These are phyloP conservation scores for Corydoras maculifer DNA, from an alignment of 2,113 vertebrate genomes.

Conservation along the genomic window DNA sequence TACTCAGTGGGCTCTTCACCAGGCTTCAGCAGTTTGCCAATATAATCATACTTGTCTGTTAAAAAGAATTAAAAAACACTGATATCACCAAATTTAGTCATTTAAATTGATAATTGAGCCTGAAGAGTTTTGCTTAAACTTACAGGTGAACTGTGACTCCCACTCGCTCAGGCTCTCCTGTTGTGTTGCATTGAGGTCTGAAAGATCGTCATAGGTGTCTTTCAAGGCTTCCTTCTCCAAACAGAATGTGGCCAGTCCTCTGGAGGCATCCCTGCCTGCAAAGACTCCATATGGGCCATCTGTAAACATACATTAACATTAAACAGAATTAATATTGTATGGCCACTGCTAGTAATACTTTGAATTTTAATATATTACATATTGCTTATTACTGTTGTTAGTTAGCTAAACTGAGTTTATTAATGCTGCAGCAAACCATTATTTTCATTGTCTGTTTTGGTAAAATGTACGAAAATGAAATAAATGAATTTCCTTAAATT, in stretches of 20 bases:
- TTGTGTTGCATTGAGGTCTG: slow-evolving; percentile 82
- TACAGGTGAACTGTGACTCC: slow-evolving; percentile 93
- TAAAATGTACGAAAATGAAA: no score
- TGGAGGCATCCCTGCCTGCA: slow-evolving; percentile 89
- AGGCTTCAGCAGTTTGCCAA: slow-evolving; percentile 89
- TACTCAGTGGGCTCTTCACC: slow-evolving; percentile 90
- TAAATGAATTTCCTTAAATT: no score
- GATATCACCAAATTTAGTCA: no score
- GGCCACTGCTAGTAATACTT: no score
- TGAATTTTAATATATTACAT: no score
- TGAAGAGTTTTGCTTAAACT: slow-evolving; percentile 50
- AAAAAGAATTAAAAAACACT: no score
- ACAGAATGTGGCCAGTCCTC: slow-evolving; percentile 92
- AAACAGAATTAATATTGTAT: no score
- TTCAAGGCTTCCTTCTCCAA: slow-evolving; percentile 89
- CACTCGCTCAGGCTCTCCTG: slow-evolving; percentile 88
- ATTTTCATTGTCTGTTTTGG: no score
- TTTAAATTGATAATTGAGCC: no score
- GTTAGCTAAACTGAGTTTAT: no score
- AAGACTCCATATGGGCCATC: slow-evolving; percentile 95
- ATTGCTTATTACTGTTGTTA: no score
- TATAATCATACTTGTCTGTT: slow-evolving; percentile 87
- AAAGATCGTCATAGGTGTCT: slow-evolving; percentile 88
- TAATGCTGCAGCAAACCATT: no score
- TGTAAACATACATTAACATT: slow-evolving; percentile 48